These are phyloP conservation scores for Grammomys surdaster DNA, from an alignment of 2,113 vertebrate species.

Conservation along the genomic window DNA sequence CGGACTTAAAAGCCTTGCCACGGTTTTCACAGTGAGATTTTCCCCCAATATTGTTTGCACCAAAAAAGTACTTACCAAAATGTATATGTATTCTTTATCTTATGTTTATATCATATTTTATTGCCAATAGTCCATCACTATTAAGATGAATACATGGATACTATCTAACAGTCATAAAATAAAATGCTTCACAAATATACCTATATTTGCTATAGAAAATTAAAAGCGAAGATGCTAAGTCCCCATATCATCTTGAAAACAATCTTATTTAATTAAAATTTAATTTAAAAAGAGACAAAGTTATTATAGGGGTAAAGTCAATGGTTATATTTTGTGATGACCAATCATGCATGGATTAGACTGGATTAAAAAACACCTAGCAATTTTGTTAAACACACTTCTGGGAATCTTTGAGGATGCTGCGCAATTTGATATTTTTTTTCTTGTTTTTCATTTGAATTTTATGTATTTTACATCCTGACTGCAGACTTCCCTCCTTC, in stretches of 20 bases:
- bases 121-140: neutral
- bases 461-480: neutral
- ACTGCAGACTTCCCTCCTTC: too few relatives aligned
- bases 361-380: neutral
- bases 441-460: neutral
- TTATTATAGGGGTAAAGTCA: neutral
- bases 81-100: neutral
- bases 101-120: neutral
- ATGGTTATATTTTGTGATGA: neutral
- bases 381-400: neutral
- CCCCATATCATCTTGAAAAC: neutral
- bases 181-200: neutral
- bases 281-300: neutral
- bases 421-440: neutral
- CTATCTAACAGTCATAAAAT: neutral
- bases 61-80: neutral
- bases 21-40: neutral
- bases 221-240: neutral
- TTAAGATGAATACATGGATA: conserved; percentile 14
- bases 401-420: neutral
- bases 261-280: conserved; percentile 19
- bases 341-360: neutral
- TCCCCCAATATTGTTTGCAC: neutral
- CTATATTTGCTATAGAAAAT: neutral
- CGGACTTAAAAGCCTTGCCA: neutral